Percentiles rank a stretch among this genome's conserved stretches.
Evolutionary conservation across 1,140 invertebrate species (phyloP).

Genomic region (Drosophila ogumai): DNA sequence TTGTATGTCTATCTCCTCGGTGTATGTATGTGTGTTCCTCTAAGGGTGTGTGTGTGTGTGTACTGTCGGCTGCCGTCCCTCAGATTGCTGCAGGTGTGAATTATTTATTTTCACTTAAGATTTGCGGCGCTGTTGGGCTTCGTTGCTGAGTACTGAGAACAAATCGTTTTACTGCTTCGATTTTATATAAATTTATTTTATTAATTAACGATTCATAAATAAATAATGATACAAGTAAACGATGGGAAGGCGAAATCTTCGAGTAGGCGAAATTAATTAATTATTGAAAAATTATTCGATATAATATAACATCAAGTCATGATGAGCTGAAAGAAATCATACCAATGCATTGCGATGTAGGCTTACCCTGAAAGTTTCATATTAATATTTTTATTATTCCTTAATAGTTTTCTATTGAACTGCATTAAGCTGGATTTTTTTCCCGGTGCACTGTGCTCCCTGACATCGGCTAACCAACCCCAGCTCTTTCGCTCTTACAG

Average conservation of each 20-base stretch:
- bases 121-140: slow-evolving; percentile 46
- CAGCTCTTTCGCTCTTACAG: slow-evolving; percentile 45
- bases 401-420: not conserved
- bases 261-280: too few relatives aligned
- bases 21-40: slow-evolving; percentile 2
- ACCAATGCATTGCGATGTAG: too few relatives aligned
- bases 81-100: slow-evolving; percentile 81
- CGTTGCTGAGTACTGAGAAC: not conserved
- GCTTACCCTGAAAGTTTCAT: too few relatives aligned
- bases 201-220: too few relatives aligned
- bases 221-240: too few relatives aligned
- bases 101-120: slow-evolving; percentile 85
- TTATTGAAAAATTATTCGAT: too few relatives aligned
- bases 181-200: not conserved
- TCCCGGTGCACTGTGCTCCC: not conserved
- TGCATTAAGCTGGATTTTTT: not conserved
- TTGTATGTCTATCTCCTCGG: slow-evolving; percentile 62
- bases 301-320: too few relatives aligned
- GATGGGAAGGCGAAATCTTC: too few relatives aligned
- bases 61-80: slow-evolving; percentile 22
- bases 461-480: slow-evolving; percentile 20
- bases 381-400: not conserved
- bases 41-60: slow-evolving; percentile 13
- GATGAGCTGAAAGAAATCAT: too few relatives aligned
- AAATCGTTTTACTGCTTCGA: not conserved